These are phyloP conservation scores for Lytechinus pictus DNA, from an alignment of 35 echinoderm and acorn worm genomes.

Conservation along the genomic window DNA sequence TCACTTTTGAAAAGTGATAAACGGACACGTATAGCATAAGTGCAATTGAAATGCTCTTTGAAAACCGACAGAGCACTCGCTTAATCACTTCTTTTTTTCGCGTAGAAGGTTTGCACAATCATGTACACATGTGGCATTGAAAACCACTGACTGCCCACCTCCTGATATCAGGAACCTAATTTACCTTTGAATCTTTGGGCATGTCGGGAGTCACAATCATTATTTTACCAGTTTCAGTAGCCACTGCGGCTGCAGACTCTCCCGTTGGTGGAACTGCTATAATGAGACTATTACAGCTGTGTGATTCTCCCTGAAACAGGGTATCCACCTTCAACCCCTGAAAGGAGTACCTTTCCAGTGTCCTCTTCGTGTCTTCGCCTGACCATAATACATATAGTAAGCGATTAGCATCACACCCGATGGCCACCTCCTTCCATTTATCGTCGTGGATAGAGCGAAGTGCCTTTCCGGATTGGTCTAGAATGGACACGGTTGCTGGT, in stretches of 20 bases:
- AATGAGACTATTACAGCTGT: not conserved
- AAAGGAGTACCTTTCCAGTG: not conserved
- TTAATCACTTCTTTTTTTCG: too few relatives aligned
- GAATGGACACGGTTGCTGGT: not conserved
- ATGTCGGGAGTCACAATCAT: not conserved
- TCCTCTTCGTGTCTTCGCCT: not conserved
- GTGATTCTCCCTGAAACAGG: not conserved
- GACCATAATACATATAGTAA: conserved; percentile 5
- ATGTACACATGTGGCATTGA: too few relatives aligned
- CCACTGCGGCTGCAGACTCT: not conserved
- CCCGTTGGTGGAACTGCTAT: conserved; percentile 25
- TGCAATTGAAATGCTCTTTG: too few relatives aligned
- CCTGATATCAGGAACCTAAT: too few relatives aligned
- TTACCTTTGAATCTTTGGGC: too few relatives aligned
- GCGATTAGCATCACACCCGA: not conserved
- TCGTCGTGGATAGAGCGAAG: conserved; percentile 26
- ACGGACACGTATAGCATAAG: too few relatives aligned
- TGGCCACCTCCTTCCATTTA: not conserved
- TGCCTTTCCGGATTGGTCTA: not conserved
- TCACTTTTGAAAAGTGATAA: too few relatives aligned
- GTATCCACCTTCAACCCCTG: not conserved
- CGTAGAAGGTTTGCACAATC: too few relatives aligned
- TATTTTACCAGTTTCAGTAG: not conserved
- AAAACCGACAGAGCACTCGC: too few relatives aligned
- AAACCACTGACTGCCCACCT: too few relatives aligned